Conservation (phyloP, 2,113 vertebrate genomes). For the Conger conger region DNA sequence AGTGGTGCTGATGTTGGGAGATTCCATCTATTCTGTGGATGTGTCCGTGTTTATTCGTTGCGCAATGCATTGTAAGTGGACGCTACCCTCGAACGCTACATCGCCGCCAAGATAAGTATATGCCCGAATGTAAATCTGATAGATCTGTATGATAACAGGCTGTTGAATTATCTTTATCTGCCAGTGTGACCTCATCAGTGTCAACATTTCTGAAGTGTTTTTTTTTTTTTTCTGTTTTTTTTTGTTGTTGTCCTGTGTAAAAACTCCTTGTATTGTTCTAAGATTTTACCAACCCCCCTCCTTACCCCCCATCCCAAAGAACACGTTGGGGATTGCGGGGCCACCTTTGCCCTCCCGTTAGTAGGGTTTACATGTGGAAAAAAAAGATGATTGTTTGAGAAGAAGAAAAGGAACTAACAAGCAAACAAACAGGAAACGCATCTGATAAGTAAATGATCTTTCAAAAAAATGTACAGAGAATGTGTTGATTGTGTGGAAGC, state of each 20-base stretch:
- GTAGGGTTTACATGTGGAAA: conserved; percentile 20
- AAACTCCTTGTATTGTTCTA: background rate
- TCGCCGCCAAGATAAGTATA: background rate
- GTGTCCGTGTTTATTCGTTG: background rate
- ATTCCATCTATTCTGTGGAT: background rate
- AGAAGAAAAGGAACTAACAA: background rate
- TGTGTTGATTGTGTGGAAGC: conserved; percentile 23
- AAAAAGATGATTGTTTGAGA: conserved; percentile 18
- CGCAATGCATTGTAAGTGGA: conserved; percentile 6
- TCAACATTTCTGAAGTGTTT: background rate
- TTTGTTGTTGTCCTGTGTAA: conserved; percentile 6
- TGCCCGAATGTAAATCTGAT: background rate
- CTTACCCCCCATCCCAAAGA: background rate
- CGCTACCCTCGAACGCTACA: conserved; percentile 9
- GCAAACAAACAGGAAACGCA: background rate
- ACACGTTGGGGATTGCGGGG: conserved; percentile 7
- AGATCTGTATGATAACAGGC: background rate
- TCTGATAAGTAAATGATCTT: background rate
- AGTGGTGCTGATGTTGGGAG: background rate
- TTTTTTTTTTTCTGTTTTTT: background rate
- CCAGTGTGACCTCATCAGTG: background rate
- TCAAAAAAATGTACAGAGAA: conserved; percentile 29
- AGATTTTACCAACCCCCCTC: background rate
- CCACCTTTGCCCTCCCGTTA: background rate
- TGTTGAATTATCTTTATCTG: background rate